These are phyloP conservation scores for Microctenopoma steveboyesi DNA, from an alignment of 2,797 vertebrate genomes.

Conservation along the genomic window DNA sequence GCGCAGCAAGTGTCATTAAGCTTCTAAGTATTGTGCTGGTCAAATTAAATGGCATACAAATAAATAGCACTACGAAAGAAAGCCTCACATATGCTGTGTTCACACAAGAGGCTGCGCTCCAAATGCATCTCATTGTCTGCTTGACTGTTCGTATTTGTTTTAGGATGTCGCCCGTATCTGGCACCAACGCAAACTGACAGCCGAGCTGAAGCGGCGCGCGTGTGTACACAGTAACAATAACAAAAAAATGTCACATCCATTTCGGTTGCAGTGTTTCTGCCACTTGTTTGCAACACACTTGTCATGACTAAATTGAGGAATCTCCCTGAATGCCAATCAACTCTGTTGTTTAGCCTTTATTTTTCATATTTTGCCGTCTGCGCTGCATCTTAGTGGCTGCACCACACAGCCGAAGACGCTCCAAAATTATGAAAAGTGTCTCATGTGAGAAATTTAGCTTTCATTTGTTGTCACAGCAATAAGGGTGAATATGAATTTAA, in stretches of 20 bases:
- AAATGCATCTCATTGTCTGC: conserved; percentile 13
- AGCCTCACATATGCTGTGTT: neutral
- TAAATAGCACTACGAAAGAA: neutral
- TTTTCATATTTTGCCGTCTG: neutral
- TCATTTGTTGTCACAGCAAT: neutral
- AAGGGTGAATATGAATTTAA: conserved; percentile 13
- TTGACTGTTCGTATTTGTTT: conserved; percentile 47
- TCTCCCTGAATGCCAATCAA: conserved; percentile 39
- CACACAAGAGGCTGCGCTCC: conserved; percentile 3
- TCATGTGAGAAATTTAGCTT: conserved; percentile 10
- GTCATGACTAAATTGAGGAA: conserved; percentile 50
- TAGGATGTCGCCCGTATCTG: conserved; percentile 32
- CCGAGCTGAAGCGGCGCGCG: conserved; percentile 10
- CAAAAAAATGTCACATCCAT: conserved; percentile 32
- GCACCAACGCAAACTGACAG: conserved; percentile 47
- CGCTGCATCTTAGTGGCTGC: neutral
- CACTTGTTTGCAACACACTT: conserved; percentile 34
- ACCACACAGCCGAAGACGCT: neutral
- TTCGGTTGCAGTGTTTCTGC: conserved; percentile 24
- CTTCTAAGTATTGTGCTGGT: neutral
- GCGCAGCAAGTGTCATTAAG: conserved; percentile 27
- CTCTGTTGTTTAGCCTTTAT: conserved; percentile 12
- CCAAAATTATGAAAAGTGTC: conserved; percentile 9
- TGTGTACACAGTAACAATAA: conserved; percentile 16
- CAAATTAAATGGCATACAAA: conserved; percentile 9